These are phyloP conservation scores for Willowsia nigromaculata DNA, from an alignment of 2,888 invertebrate genomes.

Conservation along the genomic window DNA sequence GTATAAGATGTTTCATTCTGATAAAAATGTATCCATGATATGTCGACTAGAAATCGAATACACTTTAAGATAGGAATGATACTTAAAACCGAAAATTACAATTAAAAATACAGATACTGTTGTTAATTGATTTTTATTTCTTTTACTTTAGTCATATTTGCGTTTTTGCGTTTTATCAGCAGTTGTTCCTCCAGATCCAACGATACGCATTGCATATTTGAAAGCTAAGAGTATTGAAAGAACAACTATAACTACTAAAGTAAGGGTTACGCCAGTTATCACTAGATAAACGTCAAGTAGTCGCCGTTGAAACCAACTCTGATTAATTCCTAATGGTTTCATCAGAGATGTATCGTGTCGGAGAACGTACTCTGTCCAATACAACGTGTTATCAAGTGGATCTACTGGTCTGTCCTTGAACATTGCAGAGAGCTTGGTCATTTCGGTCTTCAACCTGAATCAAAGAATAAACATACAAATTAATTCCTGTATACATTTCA, in stretches of 20 bases:
- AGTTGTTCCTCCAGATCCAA: no score
- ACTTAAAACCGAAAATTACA: no score
- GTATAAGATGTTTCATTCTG: no score
- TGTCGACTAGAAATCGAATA: no score
- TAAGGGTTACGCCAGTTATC: background rate
- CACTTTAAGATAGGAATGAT: no score
- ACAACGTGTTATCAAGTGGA: conserved; percentile 22
- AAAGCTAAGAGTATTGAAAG: background rate
- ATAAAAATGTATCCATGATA: no score
- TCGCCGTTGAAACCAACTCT: conserved; percentile 66
- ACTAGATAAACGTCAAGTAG: conserved; percentile 60
- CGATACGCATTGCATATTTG: background rate
- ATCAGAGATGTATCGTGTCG: conserved; percentile 45
- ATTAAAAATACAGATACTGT: no score
- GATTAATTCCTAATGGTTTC: conserved; percentile 58
- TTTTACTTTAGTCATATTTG: no score
- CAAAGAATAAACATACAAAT: no score
- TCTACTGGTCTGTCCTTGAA: conserved; percentile 32
- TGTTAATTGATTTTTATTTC: no score
- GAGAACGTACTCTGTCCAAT: conserved; percentile 61
- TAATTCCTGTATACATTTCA: no score
- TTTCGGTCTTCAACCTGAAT: background rate
- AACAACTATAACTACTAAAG: background rate
- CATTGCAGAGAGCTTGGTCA: background rate
- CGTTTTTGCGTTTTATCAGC: no score